phyloP scores from a whole-genome alignment of 1,140 invertebrate genomes.

The Aphelinus atriplicis region DNA sequence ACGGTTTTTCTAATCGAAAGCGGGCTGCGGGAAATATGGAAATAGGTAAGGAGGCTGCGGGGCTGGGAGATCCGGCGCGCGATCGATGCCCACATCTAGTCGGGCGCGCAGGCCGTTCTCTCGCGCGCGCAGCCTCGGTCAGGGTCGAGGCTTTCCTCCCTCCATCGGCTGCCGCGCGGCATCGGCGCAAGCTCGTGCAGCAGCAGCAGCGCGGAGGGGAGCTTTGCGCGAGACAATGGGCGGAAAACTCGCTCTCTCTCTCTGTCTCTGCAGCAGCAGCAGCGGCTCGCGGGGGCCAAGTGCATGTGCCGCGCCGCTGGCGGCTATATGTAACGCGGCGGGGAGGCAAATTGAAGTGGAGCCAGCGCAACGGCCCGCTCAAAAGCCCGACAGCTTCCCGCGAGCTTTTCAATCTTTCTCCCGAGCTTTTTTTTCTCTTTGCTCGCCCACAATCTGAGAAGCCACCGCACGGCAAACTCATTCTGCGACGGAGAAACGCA shows the following conservation, averaged over 20 bases:
- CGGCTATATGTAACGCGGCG: too few relatives aligned
- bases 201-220: background rate
- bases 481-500: too few relatives aligned
- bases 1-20: too few relatives aligned
- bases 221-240: constrained; percentile 5
- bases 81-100: constrained; percentile 14
- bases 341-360: too few relatives aligned
- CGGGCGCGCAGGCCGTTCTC: background rate
- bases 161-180: background rate
- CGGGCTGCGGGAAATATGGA: constrained; percentile 14
- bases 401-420: too few relatives aligned
- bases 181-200: background rate
- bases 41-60: constrained; percentile 21
- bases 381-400: too few relatives aligned
- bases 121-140: constrained; percentile 19
- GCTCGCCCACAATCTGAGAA: too few relatives aligned
- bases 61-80: background rate
- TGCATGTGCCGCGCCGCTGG: too few relatives aligned
- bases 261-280: background rate
- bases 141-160: constrained; percentile 31
- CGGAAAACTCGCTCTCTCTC: background rate
- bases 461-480: too few relatives aligned
- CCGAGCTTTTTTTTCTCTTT: too few relatives aligned
- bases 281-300: background rate
- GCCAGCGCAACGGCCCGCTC: too few relatives aligned